phyloP scores from a whole-genome alignment of 2,797 vertebrate species.

The Zonotrichia albicollis region DNA sequence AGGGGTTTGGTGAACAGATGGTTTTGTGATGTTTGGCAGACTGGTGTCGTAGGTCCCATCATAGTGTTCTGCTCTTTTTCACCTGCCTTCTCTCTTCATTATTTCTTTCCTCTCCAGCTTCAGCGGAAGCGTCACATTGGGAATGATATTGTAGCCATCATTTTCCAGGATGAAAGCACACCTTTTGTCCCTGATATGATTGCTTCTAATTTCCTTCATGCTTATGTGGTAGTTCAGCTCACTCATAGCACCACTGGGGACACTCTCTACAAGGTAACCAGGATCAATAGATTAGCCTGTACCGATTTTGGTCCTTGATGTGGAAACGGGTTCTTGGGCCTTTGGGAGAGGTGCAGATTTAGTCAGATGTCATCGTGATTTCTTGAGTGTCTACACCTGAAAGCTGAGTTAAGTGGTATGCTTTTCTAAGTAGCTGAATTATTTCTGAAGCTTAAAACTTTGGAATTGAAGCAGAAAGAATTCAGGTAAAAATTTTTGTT shows the following conservation, averaged over 20 bases:
- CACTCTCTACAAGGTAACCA: conserved; percentile 71
- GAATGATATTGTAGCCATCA: conserved; percentile 90
- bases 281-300: not conserved
- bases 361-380: not conserved
- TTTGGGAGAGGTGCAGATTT: not conserved
- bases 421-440: not conserved
- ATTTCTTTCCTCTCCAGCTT: conserved; percentile 73
- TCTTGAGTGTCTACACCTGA: not conserved
- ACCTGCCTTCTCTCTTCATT: not conserved
- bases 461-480: not conserved
- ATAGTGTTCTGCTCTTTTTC: not conserved
- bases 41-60: not conserved
- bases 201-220: conserved; percentile 91
- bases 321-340: not conserved
- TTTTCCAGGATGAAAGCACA: conserved; percentile 89
- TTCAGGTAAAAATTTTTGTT: not conserved
- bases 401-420: not conserved
- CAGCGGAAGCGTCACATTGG: conserved; percentile 93
- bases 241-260: conserved; percentile 46
- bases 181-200: conserved; percentile 88
- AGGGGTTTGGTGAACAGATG: not conserved
- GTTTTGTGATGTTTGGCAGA: not conserved
- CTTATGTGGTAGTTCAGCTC: conserved; percentile 85
- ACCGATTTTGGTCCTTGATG: not conserved
- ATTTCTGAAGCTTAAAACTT: not conserved